Conservation (phyloP, 2,797 vertebrate species). For the Coracias cyanogaster region DNA sequence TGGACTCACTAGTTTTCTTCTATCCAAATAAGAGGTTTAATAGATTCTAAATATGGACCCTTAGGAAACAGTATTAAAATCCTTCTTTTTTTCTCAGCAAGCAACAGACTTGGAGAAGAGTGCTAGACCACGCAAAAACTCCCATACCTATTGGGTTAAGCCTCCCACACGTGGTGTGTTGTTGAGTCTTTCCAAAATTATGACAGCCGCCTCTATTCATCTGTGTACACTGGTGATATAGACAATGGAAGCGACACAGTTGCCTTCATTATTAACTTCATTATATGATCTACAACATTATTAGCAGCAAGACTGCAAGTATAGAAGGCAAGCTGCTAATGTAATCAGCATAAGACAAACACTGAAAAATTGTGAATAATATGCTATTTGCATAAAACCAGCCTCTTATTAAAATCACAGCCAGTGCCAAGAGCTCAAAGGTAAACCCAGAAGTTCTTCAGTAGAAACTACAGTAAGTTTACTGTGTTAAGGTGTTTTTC, state of each 20-base stretch:
- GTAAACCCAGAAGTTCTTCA: background rate
- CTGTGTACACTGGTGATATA: background rate
- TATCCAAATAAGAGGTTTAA: background rate
- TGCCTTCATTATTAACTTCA: constrained; percentile 44
- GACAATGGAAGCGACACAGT: background rate
- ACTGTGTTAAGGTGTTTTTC: background rate
- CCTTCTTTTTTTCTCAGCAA: background rate
- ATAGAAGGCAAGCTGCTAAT: constrained; percentile 51
- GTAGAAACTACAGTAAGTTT: background rate
- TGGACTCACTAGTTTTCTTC: background rate
- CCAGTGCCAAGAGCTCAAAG: background rate
- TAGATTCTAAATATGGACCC: background rate
- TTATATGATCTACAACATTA: constrained; percentile 55
- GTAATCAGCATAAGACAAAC: constrained; percentile 44
- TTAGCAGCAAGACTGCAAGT: constrained; percentile 38
- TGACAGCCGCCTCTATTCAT: background rate
- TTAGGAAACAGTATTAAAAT: background rate
- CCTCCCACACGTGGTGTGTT: background rate
- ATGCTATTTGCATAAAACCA: constrained; percentile 25
- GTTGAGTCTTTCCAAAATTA: constrained; percentile 3
- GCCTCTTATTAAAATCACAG: constrained; percentile 8
- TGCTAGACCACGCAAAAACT: background rate
- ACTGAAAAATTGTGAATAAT: constrained; percentile 35
- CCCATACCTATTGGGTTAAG: background rate
- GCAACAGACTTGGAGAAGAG: background rate